phyloP scores from a whole-genome alignment of 1,140 invertebrate species.

The Bathynomus jamesi region DNA sequence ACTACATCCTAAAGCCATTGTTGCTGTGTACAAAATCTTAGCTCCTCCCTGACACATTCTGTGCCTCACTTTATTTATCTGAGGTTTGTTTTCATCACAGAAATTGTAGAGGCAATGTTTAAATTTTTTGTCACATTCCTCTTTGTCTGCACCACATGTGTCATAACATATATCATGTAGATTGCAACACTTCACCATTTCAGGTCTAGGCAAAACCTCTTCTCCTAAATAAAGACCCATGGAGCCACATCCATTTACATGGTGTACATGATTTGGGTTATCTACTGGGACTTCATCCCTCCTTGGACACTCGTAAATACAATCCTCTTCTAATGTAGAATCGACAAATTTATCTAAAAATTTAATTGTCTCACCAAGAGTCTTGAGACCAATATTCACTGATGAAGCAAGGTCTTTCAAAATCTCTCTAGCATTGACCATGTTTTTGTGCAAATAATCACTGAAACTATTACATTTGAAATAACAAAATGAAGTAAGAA shows the following conservation, averaged over 20 bases:
- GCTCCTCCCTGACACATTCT: slow-evolving; percentile 70
- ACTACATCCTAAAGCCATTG: slow-evolving; percentile 70
- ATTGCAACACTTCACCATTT: slow-evolving; percentile 78
- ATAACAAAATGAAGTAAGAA: too few species aligned
- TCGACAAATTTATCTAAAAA: slow-evolving; percentile 71
- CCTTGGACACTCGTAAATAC: slow-evolving; percentile 62
- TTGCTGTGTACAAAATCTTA: slow-evolving; percentile 72
- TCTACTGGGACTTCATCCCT: slow-evolving; percentile 49
- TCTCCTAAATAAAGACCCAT: slow-evolving; percentile 59
- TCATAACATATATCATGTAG: slow-evolving; percentile 82
- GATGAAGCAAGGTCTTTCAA: slow-evolving; percentile 8
- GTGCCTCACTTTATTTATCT: slow-evolving; percentile 20
- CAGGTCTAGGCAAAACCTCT: slow-evolving; percentile 61
- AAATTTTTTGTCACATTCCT: slow-evolving; percentile 76
- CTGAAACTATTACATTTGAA: too few species aligned
- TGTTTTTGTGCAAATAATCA: slow-evolving; percentile 15
- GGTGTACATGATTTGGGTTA: slow-evolving; percentile 63
- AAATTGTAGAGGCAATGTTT: slow-evolving; percentile 74
- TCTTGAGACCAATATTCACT: slow-evolving; percentile 62
- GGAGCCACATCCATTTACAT: slow-evolving; percentile 73
- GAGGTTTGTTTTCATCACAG: slow-evolving; percentile 54
- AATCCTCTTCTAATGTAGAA: slow-evolving; percentile 72
- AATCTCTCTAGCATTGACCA: slow-evolving; percentile 14
- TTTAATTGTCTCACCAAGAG: slow-evolving; percentile 64
- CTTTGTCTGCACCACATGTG: slow-evolving; percentile 74